Conservation (phyloP, 2,113 vertebrate genomes). For the Chiloscyllium plagiosum region DNA sequence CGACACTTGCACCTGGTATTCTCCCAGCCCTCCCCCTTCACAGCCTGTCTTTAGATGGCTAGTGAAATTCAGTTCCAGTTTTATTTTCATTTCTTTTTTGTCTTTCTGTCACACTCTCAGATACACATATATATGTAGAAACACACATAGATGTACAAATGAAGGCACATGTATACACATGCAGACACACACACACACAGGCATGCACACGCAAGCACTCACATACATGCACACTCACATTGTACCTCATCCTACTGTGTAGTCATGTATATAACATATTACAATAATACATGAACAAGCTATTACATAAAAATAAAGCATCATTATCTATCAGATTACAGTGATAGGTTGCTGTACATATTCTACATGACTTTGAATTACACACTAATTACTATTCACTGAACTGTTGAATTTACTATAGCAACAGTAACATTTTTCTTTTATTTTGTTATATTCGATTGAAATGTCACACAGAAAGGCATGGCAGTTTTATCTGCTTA, state of each 20-base stretch:
- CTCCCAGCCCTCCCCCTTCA: background rate
- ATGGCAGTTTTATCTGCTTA: background rate
- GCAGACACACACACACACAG: background rate
- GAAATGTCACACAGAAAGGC: background rate
- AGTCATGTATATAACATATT: background rate
- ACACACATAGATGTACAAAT: background rate
- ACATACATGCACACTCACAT: too few species aligned
- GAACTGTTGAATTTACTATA: constrained; percentile 32
- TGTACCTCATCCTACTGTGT: too few species aligned
- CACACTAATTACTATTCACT: background rate
- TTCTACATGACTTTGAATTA: background rate
- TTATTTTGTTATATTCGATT: background rate
- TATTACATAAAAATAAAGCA: background rate
- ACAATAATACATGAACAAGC: background rate
- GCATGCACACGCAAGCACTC: too few species aligned
- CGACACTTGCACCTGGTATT: background rate
- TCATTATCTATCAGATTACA: background rate
- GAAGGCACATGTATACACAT: too few species aligned
- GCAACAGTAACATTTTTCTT: background rate
- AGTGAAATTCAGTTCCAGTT: background rate
- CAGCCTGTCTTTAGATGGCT: background rate
- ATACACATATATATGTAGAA: background rate
- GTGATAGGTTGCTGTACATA: background rate
- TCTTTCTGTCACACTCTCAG: background rate
- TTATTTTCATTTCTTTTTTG: background rate